Percentiles rank a stretch among this genome's conserved stretches.
Evolutionary conservation across 2,888 invertebrate genomes (phyloP).

Genomic region (Brachyptera putata): DNA sequence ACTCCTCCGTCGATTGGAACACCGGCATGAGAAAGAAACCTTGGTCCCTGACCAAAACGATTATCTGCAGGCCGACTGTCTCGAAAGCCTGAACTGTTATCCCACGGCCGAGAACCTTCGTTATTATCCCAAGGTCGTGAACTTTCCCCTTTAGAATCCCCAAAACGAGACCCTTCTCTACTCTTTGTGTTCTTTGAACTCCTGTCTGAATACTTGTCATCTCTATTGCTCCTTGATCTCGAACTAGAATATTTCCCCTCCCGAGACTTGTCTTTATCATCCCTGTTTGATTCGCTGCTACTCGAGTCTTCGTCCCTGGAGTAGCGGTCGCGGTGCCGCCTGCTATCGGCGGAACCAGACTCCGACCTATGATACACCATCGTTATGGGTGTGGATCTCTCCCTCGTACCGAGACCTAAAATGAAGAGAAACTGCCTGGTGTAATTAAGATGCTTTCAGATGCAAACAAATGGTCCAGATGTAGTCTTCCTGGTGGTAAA

Average conservation of each 20-base stretch:
- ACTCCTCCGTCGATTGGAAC: too few relatives aligned
- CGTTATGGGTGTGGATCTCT: constrained; percentile 26
- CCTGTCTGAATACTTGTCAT: constrained; percentile 23
- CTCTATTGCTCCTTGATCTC: constrained; percentile 24
- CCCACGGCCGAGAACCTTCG: not conserved
- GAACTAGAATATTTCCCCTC: constrained; percentile 24
- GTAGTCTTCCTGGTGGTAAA: constrained; percentile 17
- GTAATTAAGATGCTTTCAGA: constrained; percentile 32
- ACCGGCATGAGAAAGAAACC: not conserved
- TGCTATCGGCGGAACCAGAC: not conserved
- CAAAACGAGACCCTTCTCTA: not conserved
- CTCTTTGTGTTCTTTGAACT: constrained; percentile 19
- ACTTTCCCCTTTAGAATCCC: constrained; percentile 9
- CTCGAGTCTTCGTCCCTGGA: constrained; percentile 20
- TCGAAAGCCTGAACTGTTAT: too few relatives aligned
- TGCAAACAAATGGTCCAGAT: constrained; percentile 6
- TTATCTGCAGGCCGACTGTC: not conserved
- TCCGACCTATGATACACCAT: constrained; percentile 39
- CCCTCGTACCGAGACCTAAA: constrained; percentile 33
- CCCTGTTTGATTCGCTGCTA: constrained; percentile 10
- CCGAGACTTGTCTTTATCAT: constrained; percentile 20
- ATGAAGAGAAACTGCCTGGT: constrained; percentile 34
- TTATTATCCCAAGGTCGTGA: constrained; percentile 10
- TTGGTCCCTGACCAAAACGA: not conserved
- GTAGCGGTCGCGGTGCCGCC: constrained; percentile 18